Evolutionary conservation across 1,140 invertebrate genomes (phyloP), one percentile per base, ranked within the genome.

Genomic region (Campoletis sonorensis): DNA sequence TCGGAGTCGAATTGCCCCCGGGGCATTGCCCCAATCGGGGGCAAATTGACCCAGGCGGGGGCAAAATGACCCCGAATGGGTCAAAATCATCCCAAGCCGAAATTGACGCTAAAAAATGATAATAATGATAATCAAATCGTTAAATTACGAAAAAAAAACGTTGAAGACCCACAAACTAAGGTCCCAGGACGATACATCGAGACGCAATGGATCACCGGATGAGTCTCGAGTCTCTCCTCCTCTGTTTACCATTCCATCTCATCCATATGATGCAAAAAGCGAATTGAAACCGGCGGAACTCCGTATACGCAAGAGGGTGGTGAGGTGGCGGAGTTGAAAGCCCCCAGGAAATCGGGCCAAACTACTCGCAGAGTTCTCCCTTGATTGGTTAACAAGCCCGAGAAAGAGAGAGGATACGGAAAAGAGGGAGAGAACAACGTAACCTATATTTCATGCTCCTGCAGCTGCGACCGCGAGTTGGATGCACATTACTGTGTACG

Each of bases 321-420:
- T 16, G 40, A 51, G 37, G 40, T 16, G 26, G 13, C 4, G 26
- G 67, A 33, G 27, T 72, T 58, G 37, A 67, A 51, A 77, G 45
- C 13, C 73, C 21, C 33, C 51, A 27, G 67, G 45, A 68, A 81
- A 83, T 61, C 54, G 33, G 81, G 76, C 40, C 81, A 73, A 82
- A 82, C 81, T 82, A 82, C 73, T 79, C 81, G n/a, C 45, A 64
- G 58, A 85, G 81, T 84, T 85, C 45, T 75, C 45, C 26, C 78
- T 64, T 78, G 86, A 86, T 87, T 85, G 81, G 84, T 80, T 86
- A 87, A 88, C 83, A 85, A 87, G 81, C 80, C 82, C 45, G 77
- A 71, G 67, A 30, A 64, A 64, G 61, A 54, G 23, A 64, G 61
- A 54, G 23, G 23, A 64, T 26, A 16, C n/a, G 11, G 58, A 64